phyloP scores from a whole-genome alignment of 2,888 invertebrate species.

The Pelosia muscerda region DNA sequence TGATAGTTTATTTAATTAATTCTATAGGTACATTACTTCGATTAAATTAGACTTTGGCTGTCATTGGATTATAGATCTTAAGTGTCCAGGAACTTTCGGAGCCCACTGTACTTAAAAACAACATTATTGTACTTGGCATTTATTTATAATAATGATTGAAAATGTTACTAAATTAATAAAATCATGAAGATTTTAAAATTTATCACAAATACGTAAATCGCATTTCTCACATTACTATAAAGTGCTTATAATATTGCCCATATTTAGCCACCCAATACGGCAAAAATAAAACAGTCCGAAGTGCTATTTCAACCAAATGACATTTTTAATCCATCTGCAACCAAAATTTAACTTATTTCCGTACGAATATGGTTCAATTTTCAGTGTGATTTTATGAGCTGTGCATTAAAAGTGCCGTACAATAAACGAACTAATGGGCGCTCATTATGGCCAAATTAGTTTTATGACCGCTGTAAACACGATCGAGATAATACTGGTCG shows the following conservation, averaged over 20 bases:
- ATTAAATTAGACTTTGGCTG: too few species aligned
- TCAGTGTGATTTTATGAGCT: neutral
- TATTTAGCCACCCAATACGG: constrained; percentile 16
- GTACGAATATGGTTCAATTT: constrained; percentile 11
- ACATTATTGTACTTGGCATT: neutral
- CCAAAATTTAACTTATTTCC: neutral
- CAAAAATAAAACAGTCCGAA: constrained; percentile 20
- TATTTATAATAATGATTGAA: neutral
- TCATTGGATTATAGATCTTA: too few species aligned
- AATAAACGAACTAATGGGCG: constrained; percentile 53
- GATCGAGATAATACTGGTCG: constrained; percentile 57
- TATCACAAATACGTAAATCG: neutral
- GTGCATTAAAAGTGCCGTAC: constrained; percentile 48
- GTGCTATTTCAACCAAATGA: constrained; percentile 11
- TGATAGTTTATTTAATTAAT: too few species aligned
- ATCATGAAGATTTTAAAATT: neutral
- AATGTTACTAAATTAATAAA: neutral
- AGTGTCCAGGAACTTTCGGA: too few species aligned
- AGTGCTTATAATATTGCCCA: neutral
- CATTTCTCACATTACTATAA: neutral
- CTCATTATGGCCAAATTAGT: constrained; percentile 61
- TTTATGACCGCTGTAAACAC: constrained; percentile 62
- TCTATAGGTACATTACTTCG: too few species aligned
- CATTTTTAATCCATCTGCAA: neutral
- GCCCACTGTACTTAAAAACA: neutral